Evolutionary conservation across 2,888 invertebrate species (phyloP), one percentile per base, ranked within the genome.

Genomic region (Galeruca laticollis): DNA sequence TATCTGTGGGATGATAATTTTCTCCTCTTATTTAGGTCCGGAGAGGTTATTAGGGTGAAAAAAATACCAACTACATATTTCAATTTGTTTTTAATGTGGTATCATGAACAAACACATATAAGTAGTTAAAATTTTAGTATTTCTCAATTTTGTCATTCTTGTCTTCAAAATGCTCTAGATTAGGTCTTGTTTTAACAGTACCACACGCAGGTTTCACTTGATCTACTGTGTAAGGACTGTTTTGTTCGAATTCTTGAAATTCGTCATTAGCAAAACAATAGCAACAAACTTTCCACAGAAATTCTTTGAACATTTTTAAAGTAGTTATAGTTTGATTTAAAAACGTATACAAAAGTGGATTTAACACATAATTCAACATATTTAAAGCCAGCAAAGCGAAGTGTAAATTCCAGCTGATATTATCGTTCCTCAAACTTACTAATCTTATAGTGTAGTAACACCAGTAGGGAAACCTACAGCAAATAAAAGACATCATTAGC

Each of bases 291-390:
- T 82, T 80, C 59, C 80, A 82, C 5, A 81, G 69, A 52, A 84
- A 84, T 52, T 84, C 82, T 15, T 77, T 81, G 9, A 83, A 59
- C 69, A 77, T 79, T 26, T 76, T 75, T 47, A 78, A 72, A 15
- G 78, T 76, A 15, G 76, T 74, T 26, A 88, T 79, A 3, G 89
- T 87, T 76, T 88, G 87, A 40, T 88, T 87, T 8, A 90, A 82
- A 75, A 90, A 90, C 1, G 89, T 88, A 75, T 90, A 90, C 33
- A 90, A 82, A 60, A 90, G 85, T 0, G 90, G 90, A 84, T 90
- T 89, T 26, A 90, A 69, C 0, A 87, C 87, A 54, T 88, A 88
- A 75, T 88, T 89, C 4, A 87, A 68, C 47, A 89, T 78, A 5
- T 88, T 87, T n/a, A 90, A 77, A 4, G 87, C 79, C 10, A 87